Evolutionary conservation across 37 sponge, comb jelly and placozoan genomes (phyloP).

Genomic region (Oscarella lobularis): DNA sequence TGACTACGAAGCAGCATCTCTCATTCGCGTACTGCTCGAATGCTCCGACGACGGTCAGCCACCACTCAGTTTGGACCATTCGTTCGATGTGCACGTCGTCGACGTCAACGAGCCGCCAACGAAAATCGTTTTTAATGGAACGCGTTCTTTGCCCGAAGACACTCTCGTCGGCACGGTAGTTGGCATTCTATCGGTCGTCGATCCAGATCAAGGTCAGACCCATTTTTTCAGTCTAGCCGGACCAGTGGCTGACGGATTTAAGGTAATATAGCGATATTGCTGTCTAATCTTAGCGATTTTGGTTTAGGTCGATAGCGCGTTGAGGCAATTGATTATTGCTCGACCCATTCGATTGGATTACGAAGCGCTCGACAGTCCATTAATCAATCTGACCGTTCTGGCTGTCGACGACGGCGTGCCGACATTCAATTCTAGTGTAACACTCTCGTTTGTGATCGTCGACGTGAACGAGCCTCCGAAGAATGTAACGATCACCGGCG

Average conservation of each 20-base stretch:
- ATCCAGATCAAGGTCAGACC: conserved; percentile 1
- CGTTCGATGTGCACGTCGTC: not conserved
- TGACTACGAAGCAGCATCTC: not conserved
- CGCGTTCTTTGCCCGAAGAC: not conserved
- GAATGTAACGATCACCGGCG: not conserved
- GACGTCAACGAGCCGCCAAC: conserved; percentile 2
- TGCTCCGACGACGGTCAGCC: not conserved
- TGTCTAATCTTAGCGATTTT: too few species aligned
- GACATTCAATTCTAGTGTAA: not conserved
- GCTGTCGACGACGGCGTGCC: not conserved
- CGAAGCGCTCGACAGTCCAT: not conserved
- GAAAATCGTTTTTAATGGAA: not conserved
- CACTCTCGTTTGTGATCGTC: not conserved
- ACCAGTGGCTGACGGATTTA: too few species aligned
- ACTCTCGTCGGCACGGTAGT: not conserved
- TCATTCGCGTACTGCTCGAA: not conserved
- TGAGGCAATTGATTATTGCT: not conserved
- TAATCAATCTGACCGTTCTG: not conserved
- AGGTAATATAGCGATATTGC: too few species aligned
- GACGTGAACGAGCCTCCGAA: not conserved
- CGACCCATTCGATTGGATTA: not conserved
- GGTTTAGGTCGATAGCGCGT: not conserved
- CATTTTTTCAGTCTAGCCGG: not conserved
- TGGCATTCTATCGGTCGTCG: not conserved
- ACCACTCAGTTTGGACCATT: not conserved